Conservation (phyloP, 1,140 invertebrate genomes). For the Sycobia sp. region DNA sequence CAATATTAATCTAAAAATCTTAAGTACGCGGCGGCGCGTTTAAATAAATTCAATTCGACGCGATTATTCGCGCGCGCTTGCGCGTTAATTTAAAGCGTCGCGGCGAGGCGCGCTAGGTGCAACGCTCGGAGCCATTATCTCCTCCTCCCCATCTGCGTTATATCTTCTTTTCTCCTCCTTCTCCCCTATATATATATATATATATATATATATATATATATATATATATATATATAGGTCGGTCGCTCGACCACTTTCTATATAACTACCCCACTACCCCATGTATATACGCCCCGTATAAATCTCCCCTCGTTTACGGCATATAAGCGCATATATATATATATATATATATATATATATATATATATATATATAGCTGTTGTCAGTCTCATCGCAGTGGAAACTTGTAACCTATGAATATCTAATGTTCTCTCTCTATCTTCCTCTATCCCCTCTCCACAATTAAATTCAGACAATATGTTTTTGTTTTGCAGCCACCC, state of each 20-base stretch:
- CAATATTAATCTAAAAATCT: no score
- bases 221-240: no score
- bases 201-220: no score
- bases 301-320: no score
- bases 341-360: background rate
- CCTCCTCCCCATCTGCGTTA: background rate
- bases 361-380: no score
- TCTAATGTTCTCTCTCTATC: no score
- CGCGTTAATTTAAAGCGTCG: background rate
- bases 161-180: background rate
- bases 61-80: background rate
- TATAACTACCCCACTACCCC: no score
- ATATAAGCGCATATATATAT: background rate
- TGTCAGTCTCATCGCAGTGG: constrained; percentile 29
- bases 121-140: constrained; percentile 12
- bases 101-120: background rate
- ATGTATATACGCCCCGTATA: no score
- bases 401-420: constrained; percentile 37
- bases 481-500: constrained; percentile 36
- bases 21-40: no score
- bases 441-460: constrained; percentile 20
- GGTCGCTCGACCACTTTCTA: no score
- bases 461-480: constrained; percentile 39
- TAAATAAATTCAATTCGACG: constrained; percentile 18
- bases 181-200: no score